A percentile compares a stretch with the other conserved stretches of the same genome.
These are phyloP conservation scores for Brachypteracias leptosomus DNA, from an alignment of 2,113 vertebrate genomes.

Conservation along the genomic window DNA sequence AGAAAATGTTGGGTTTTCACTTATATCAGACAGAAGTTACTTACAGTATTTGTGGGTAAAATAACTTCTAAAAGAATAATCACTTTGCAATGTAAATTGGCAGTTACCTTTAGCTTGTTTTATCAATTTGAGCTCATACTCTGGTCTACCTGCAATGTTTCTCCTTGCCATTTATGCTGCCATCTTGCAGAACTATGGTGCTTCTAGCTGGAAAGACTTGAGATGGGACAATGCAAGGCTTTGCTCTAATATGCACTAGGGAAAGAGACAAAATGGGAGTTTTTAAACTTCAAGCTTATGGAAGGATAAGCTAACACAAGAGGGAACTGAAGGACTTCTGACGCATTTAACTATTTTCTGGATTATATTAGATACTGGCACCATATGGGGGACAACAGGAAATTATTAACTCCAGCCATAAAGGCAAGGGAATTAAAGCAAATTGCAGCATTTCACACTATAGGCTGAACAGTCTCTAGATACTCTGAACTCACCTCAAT, in stretches of 20 bases:
- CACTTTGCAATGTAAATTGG: background rate
- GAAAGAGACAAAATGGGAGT: background rate
- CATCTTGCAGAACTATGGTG: background rate
- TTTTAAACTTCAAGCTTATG: background rate
- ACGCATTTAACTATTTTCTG: background rate
- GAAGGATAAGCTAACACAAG: background rate
- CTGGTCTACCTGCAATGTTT: background rate
- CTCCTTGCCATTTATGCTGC: background rate
- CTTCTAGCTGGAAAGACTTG: background rate
- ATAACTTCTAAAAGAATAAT: background rate
- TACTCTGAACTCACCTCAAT: background rate
- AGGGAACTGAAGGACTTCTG: background rate
- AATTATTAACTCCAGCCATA: background rate
- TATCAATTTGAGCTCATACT: background rate
- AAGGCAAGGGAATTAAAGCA: background rate
- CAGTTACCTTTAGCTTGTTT: background rate
- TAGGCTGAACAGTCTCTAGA: background rate
- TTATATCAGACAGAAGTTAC: background rate
- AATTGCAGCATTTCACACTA: background rate
- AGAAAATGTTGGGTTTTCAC: background rate
- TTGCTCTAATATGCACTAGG: background rate
- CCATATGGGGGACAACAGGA: background rate
- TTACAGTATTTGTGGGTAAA: background rate
- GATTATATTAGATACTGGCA: background rate
- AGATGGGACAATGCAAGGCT: background rate